phyloP scores from a whole-genome alignment of 2,888 invertebrate genomes.

The Drosophila suboccidentalis region DNA sequence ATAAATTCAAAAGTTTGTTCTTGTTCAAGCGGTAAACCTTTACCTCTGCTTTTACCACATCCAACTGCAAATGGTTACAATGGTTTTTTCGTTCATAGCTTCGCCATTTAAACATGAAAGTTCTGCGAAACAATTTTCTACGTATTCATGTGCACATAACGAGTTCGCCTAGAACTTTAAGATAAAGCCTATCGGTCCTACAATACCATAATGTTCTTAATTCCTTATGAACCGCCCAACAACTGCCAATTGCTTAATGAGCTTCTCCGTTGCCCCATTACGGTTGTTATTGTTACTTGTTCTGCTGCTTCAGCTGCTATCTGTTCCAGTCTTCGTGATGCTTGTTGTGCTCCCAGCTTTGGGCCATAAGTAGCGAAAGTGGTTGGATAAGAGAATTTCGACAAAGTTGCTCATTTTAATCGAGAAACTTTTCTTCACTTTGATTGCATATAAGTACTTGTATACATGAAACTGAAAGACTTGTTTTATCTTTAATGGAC shows the following conservation, averaged over 20 bases:
- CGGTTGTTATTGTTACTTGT: slow-evolving; percentile 33
- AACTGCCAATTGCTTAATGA: slow-evolving; percentile 77
- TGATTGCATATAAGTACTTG: slow-evolving; percentile 52
- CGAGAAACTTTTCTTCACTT: slow-evolving; percentile 69
- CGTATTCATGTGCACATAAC: slow-evolving; percentile 53
- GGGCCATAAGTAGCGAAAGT: slow-evolving; percentile 70
- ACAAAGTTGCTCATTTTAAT: slow-evolving; percentile 75
- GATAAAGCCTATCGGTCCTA: slow-evolving; percentile 49
- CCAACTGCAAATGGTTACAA: slow-evolving; percentile 17
- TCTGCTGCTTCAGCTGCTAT: slow-evolving; percentile 16
- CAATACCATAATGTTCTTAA: slow-evolving; percentile 53
- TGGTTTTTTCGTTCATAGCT: slow-evolving; percentile 10
- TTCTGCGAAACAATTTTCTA: slow-evolving; percentile 55
- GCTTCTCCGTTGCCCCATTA: slow-evolving; percentile 54
- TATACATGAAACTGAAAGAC: slow-evolving; percentile 26
- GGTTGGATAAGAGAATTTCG: slow-evolving; percentile 68
- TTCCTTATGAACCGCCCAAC: slow-evolving; percentile 54
- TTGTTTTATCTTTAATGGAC: slow-evolving; percentile 27
- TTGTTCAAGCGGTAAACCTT: slow-evolving; percentile 32
- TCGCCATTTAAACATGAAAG: slow-evolving; percentile 54
- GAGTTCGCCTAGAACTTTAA: slow-evolving; percentile 42
- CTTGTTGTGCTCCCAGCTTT: slow-evolving; percentile 28
- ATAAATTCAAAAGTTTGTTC: slow-evolving; percentile 73
- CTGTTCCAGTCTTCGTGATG: slow-evolving; percentile 12
- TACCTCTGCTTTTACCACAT: slow-evolving; percentile 30